Evolutionary conservation across 1,140 invertebrate species (phyloP), one percentile per base, ranked within the genome.

Genomic region (Lutraria rhynchaena): DNA sequence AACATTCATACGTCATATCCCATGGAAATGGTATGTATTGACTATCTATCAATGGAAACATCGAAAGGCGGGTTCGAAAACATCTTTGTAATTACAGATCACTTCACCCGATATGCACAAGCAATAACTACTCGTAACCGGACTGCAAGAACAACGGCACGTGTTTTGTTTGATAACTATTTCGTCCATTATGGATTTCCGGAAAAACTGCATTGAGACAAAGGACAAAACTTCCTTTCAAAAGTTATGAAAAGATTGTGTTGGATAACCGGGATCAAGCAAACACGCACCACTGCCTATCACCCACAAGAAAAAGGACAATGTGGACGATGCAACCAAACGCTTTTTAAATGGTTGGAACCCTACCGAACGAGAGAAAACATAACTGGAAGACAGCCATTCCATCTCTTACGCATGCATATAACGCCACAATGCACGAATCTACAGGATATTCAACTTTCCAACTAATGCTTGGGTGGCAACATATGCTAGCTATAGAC

Each of bases 21-120:
- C 9, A 11, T 82, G 27, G 75, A 85, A 46, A 31, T 85, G 1
- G 75, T 85, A 0, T 85, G 84, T 60, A 76, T 85, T 19, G 84
- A 85, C 70, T 82, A 57, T 49, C 41, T 86, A 1, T 24, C 77
- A 22, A 17, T 84, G 7, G 81, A 85, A 53, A 51, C 74, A 69
- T 81, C 65, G 0, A 74, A 53, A 24, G 74, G 85, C 53, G 49
- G 67, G 7, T 27, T 57, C 69, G 24, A 65, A 0, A 77, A 73
- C 35, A 73, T 84, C 5, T 65, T 84, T 4, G 51, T 85, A 0
- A 58, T 83, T 17, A 83, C 82, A 0, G 84, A 85, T 61, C 70
- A 83, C 44, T 85, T 58, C 35, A 86, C 82, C 11, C 57, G 58
- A 53, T 86, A 60, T 61, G 73, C 82, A 3, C 55, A 61, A 41